Conservation (phyloP, 1,140 invertebrate species). For the Pollicipes pollicipes region DNA sequence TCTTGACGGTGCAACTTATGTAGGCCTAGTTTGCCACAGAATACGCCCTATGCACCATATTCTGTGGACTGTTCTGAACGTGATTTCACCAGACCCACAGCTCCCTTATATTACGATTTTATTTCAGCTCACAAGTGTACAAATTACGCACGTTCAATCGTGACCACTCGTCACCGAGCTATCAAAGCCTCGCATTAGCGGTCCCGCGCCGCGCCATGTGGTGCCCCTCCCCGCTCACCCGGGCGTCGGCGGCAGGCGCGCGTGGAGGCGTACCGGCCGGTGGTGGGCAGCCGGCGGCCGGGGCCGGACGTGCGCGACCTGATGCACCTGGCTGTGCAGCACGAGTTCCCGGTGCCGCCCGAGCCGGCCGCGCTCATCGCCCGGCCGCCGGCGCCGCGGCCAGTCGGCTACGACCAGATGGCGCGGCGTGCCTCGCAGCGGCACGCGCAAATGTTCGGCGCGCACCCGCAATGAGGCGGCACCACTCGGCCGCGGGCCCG, state of each 20-base stretch:
- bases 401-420: constrained; percentile 4
- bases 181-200: too few relatives aligned
- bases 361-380: not conserved
- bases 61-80: too few relatives aligned
- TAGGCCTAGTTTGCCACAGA: too few relatives aligned
- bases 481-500: too few relatives aligned
- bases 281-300: constrained; percentile 1
- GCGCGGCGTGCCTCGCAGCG: constrained; percentile 4
- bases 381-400: not conserved
- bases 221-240: not conserved
- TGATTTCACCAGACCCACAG: too few relatives aligned
- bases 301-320: not conserved
- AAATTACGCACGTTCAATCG: too few relatives aligned
- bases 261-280: not conserved
- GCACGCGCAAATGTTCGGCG: not conserved
- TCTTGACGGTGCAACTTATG: too few relatives aligned
- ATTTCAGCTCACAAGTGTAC: too few relatives aligned
- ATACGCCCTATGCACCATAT: too few relatives aligned
- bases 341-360: constrained; percentile 5
- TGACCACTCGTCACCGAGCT: too few relatives aligned
- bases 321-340: not conserved
- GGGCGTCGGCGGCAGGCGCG: not conserved
- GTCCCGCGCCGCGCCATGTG: not conserved
- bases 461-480: not conserved
- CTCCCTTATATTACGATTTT: too few relatives aligned